Conservation (phyloP, 2,888 invertebrate species). For the Anthophora plumipes region DNA sequence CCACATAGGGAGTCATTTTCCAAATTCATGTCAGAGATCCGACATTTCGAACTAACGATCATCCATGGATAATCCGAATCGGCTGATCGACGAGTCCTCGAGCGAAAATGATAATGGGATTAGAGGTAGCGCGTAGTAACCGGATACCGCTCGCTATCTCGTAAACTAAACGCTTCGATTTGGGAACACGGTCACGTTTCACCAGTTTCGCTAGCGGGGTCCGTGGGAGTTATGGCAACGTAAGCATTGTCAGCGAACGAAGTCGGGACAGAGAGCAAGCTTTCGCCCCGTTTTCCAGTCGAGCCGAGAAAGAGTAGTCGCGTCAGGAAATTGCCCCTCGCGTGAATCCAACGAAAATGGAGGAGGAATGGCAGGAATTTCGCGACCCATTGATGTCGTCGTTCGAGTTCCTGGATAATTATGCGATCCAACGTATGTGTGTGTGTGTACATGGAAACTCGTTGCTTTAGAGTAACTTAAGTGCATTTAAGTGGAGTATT, state of each 20-base stretch:
- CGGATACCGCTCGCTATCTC: conserved; percentile 44
- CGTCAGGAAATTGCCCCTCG: conserved; percentile 44
- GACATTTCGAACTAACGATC: conserved; percentile 5
- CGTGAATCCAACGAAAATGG: not conserved
- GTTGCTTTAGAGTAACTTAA: too few species aligned
- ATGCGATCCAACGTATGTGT: not conserved
- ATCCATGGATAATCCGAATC: conserved; percentile 13
- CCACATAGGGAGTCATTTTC: not conserved
- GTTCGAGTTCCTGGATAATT: conserved; percentile 7
- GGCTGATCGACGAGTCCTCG: conserved; percentile 39
- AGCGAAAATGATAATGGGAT: conserved; percentile 56
- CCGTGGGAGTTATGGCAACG: conserved; percentile 45
- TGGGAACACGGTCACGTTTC: conserved; percentile 61
- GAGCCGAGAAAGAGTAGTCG: conserved; percentile 20
- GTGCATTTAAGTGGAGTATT: too few species aligned
- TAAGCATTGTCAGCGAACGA: conserved; percentile 61
- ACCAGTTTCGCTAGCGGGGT: conserved; percentile 38
- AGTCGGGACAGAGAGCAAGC: conserved; percentile 3
- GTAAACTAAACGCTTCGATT: conserved; percentile 54
- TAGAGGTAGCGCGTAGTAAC: conserved; percentile 29
- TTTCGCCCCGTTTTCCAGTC: not conserved
- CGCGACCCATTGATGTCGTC: not conserved
- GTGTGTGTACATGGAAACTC: not conserved
- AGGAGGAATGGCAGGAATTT: conserved; percentile 1
- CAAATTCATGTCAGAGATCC: not conserved